Base-by-base conservation (phyloP, 2,888 invertebrate species). In the Limenitis camilla region DNA sequence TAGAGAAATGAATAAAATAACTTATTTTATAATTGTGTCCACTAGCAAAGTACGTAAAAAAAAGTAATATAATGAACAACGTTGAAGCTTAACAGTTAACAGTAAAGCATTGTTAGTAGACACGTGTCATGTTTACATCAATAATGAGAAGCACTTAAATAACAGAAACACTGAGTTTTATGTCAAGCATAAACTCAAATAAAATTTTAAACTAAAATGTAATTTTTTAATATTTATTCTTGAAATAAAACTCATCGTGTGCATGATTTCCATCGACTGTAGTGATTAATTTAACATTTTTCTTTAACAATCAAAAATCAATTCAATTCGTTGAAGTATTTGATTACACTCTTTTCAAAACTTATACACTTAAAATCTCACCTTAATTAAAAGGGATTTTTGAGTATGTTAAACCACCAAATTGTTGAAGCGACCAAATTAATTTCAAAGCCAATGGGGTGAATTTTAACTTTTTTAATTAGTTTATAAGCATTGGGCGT, bases 401-500 rank as follows among this genome's bases (percentile, higher is more conserved):
- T 49, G 29, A 58, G 44, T 43, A 45, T 53, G 56, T 59, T 58
- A 58, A 68, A 71, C 72, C 72, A 78, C 78, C 78, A 75, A 75
- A 72, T 75, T 74, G 68, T 74, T 74, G 70, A 60, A 72, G 72
- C 71, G 64, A 69, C 71, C 72, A 64, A 66, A 69, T 68, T 71
- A 72, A 70, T 69, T 61, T 56, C 61, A 64, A 74, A 74, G 72
- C 69, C 69, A 74, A 76, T 62, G 60, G 61, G 61, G 38, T 71
- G 66, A 67, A 60, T 65, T 62, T 61, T 62, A 61, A 57, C 62
- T 47, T 55, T 55, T 70, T 68, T 52, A 65, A 74, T 75, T 75
- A 79, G 74, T 72, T 71, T 68, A 67, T 63, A 66, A 84, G 82
- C 81, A 72, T 70, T 76, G 70, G 71, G 63, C 68, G 61, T 68